Conservation (phyloP, 2,797 vertebrate species). For the Pseudochromis fuscus region DNA sequence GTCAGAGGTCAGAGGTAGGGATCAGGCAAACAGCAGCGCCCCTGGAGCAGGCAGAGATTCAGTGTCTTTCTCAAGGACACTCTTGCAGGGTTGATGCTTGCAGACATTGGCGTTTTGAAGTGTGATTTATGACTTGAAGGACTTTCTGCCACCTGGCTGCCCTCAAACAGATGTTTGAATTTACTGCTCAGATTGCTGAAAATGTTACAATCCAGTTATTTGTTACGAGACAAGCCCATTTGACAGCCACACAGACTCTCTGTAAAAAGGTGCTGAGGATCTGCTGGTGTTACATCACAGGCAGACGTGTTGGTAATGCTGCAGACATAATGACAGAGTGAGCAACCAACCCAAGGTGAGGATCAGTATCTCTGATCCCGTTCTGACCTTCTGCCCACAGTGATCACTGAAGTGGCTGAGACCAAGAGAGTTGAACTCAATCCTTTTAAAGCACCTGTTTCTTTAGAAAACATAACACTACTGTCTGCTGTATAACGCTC, state of each 20-base stretch:
- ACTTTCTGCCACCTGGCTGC: constrained; percentile 42
- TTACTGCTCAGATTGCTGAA: constrained; percentile 42
- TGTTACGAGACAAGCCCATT: constrained; percentile 11
- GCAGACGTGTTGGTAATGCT: constrained; percentile 2
- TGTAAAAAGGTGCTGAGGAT: neutral
- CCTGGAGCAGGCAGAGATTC: constrained; percentile 41
- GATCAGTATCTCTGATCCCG: constrained; percentile 4
- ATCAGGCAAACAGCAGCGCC: constrained; percentile 22
- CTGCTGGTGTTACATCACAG: neutral
- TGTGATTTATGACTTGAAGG: constrained; percentile 60
- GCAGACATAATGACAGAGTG: neutral
- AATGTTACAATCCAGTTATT: constrained; percentile 37
- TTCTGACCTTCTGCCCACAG: constrained; percentile 52
- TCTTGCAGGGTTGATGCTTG: constrained; percentile 23
- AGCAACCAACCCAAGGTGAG: constrained; percentile 2
- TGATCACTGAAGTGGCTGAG: constrained; percentile 46
- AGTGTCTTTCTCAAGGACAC: constrained; percentile 38
- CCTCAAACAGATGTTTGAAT: constrained; percentile 58
- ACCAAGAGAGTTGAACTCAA: constrained; percentile 60
- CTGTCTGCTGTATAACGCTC: constrained; percentile 57
- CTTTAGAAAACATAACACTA: constrained; percentile 59
- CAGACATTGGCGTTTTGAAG: constrained; percentile 15
- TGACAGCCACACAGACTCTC: constrained; percentile 19
- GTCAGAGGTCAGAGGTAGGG: constrained; percentile 65
- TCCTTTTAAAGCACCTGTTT: constrained; percentile 68